Evolutionary conservation across 2,888 invertebrate species (phyloP), one percentile per base, ranked within the genome.

Genomic region (Acrobasis consociella): DNA sequence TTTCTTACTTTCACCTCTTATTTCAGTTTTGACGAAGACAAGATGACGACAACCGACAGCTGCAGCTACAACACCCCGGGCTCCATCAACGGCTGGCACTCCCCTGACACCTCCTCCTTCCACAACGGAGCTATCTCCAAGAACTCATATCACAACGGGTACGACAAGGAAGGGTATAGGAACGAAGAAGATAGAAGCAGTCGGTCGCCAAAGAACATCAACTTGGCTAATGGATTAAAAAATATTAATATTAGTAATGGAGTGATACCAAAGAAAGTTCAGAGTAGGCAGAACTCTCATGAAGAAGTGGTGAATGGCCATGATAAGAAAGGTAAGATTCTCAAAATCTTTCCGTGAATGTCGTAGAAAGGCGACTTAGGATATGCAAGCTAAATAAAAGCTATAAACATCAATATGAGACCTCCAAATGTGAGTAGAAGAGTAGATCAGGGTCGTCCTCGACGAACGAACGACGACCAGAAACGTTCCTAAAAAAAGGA

Each of bases 21-120:
- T 82, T 82, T 38, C 73, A 93, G 93, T 67, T 91, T 86, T 65
- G 93, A 93, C 51, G 93, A 93, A 63, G 93, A 93, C 75, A 94
- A 94, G 78, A 90, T 92, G 91, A 93, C 94, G n/a, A 90, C 93
- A 31, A 93, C 94, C 63, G 94, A 94, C 71, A 94, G 93, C 72
- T 93, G 93, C 67, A 94, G 93, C 64, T 90, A 87, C 78, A 89
- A 89, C 72, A 90, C 93, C 1, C 94, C 93, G 13, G 91, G 92
- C 16, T 93, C 93, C 65, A 83, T 93, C 62, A 94, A 94, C 70
- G 94, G 94, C 11, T 94, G 94, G 94, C 91, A 93, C 72, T 93
- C 92, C 62, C 93, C 93, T 9, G 89, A 92, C 50, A 84, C 83
- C 52, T 77, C 87, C 5, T 87, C 90, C 11, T 87, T 85, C 67